These are phyloP conservation scores for Vulpes lagopus DNA, from an alignment of 2,113 vertebrate species.

Conservation along the genomic window DNA sequence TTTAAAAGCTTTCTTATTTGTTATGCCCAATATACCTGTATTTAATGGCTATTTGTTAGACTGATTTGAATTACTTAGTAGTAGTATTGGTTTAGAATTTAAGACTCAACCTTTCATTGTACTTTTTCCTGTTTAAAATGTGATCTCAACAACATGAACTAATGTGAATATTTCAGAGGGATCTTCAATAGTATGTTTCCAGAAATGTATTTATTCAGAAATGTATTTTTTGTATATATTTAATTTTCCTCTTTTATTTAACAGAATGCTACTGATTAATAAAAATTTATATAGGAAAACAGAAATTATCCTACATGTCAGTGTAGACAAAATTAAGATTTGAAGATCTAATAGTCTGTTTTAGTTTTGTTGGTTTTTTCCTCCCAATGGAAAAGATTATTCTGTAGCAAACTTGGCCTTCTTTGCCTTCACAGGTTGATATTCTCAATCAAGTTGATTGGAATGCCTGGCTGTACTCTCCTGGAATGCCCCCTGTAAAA, in stretches of 20 bases:
- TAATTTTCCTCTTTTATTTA: conserved; percentile 46
- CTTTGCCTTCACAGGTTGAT: conserved; percentile 89
- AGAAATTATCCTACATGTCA: background rate
- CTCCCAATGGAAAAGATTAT: background rate
- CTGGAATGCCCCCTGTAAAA: conserved; percentile 95
- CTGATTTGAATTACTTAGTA: conserved; percentile 10
- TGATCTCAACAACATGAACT: background rate
- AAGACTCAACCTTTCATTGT: background rate
- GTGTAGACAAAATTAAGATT: background rate
- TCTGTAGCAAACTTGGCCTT: background rate
- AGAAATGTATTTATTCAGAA: background rate
- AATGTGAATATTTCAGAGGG: conserved; percentile 8
- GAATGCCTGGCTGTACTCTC: conserved; percentile 95
- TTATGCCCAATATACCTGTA: background rate
- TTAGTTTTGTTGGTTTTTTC: background rate
- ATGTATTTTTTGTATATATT: background rate
- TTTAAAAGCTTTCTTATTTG: background rate
- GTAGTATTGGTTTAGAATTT: background rate
- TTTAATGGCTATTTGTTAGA: background rate
- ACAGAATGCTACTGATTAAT: background rate
- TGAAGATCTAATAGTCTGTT: background rate
- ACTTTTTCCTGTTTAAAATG: conserved; percentile 17
- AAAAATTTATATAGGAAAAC: conserved; percentile 42
- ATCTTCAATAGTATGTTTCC: background rate
- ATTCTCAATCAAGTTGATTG: conserved; percentile 96